Evolutionary conservation across 1,140 invertebrate genomes (phyloP), one percentile per base, ranked within the genome.

Genomic region (Rhynchophorus ferrugineus): DNA sequence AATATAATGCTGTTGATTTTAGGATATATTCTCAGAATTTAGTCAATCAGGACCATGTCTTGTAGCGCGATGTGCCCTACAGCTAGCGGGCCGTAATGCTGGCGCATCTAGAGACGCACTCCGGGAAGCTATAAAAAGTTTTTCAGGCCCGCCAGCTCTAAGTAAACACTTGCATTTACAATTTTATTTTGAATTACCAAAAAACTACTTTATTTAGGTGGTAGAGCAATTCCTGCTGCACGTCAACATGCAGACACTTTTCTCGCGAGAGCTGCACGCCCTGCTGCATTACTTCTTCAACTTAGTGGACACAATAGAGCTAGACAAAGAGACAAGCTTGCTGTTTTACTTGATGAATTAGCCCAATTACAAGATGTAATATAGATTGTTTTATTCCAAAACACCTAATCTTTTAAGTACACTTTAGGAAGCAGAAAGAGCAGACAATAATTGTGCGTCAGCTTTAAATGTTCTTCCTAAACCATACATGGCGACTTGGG

Each of bases 11-110:
- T 13, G 44, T 44, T 61, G 47, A 46, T 75, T 79, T 37, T 65
- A 94, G 89, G 92, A 96, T 68, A 91, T 95, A 67, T 93, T 96
- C 69, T 84, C 91, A 65, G 89, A 95, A 65, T 95, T 96, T 67
- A 91, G 89, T 64, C 79, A 82, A 20, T 84, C 87, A 64, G 82
- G 85, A 48, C 91, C 93, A 0, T 97, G 94, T 73, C 90, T 98
- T 50, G 74, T 97, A n/a, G 95, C 93, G 1, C 78, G 94, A 55
- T 95, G 92, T 20, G 81, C 95, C 42, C 69, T 95, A 17, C 92
- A 96, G 72, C 78, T 91, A 37, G 69, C 91, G 18, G 68, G 63
- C 39, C 74, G 63, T 52, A 70, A 62, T 61, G 72, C 67, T 57
- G 75, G 78, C 57, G 75, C 78, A 13, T 84, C 91, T 59, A 77